Evolutionary conservation across 2,888 invertebrate species (phyloP).

Genomic region (Lasius platythorax): DNA sequence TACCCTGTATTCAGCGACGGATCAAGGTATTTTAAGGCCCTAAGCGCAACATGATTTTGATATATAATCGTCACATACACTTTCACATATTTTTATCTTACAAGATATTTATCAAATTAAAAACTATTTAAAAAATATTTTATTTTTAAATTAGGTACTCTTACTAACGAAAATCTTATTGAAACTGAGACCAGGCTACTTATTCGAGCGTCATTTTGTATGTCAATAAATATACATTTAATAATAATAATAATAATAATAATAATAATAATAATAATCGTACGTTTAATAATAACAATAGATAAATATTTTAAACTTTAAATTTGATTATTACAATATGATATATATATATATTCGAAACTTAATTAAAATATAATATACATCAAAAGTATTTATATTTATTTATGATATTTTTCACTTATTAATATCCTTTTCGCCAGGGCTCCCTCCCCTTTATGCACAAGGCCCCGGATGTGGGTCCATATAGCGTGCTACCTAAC

Average conservation of each 20-base stretch:
- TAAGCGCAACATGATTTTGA: background rate
- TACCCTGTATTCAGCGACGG: conserved; percentile 4
- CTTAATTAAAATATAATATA: background rate
- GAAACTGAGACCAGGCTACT: background rate
- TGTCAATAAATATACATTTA: no score
- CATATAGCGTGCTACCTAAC: conserved; percentile 58
- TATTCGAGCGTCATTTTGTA: background rate
- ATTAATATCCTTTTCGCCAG: background rate
- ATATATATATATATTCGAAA: background rate
- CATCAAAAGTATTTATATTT: background rate
- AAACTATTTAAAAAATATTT: background rate
- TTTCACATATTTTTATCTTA: background rate
- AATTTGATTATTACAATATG: background rate
- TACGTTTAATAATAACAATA: background rate
- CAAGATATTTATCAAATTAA: background rate
- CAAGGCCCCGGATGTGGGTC: background rate
- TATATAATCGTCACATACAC: background rate
- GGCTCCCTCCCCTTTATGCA: background rate
- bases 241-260: no score
- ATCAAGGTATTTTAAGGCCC: background rate
- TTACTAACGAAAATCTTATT: background rate
- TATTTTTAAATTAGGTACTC: background rate
- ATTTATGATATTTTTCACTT: background rate
- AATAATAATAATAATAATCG: no score
- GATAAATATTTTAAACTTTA: background rate